phyloP scores from a whole-genome alignment of 2,888 invertebrate species.

The Netelia inedita region DNA sequence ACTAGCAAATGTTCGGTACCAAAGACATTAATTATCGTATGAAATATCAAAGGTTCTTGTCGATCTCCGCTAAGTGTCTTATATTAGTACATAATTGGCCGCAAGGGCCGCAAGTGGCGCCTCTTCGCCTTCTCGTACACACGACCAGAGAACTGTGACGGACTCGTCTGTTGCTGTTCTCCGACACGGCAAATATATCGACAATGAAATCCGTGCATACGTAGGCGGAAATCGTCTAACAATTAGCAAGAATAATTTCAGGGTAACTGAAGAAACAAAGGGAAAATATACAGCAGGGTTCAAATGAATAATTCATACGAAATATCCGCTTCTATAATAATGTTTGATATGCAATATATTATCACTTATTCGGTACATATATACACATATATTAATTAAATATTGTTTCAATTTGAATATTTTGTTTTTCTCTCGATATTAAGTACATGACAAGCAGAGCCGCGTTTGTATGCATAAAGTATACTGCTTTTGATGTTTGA shows the following conservation, averaged over 20 bases:
- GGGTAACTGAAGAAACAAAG: not conserved
- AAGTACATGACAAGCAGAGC: constrained; percentile 45
- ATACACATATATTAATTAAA: constrained; percentile 69
- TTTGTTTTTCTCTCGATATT: constrained; percentile 33
- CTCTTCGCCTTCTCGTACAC: too few relatives aligned
- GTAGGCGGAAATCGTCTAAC: too few relatives aligned
- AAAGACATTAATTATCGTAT: too few relatives aligned
- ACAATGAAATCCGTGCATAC: too few relatives aligned
- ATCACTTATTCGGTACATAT: constrained; percentile 69
- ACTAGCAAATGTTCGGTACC: too few relatives aligned
- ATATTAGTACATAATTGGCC: too few relatives aligned
- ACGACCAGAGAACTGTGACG: too few relatives aligned
- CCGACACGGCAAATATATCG: too few relatives aligned
- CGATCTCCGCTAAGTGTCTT: too few relatives aligned
- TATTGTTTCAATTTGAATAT: constrained; percentile 36
- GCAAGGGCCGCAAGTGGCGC: too few relatives aligned
- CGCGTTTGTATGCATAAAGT: constrained; percentile 1
- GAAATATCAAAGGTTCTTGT: too few relatives aligned
- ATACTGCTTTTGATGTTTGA: constrained; percentile 36
- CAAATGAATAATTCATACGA: constrained; percentile 11
- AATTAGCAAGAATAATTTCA: not conserved
- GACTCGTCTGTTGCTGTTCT: too few relatives aligned
- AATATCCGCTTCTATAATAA: constrained; percentile 6
- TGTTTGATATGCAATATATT: constrained; percentile 73
- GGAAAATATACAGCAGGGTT: not conserved